Evolutionary conservation across 92 coral and sea anemone genomes (phyloP).

Genomic region (Hydrozoanthus gracilis): DNA sequence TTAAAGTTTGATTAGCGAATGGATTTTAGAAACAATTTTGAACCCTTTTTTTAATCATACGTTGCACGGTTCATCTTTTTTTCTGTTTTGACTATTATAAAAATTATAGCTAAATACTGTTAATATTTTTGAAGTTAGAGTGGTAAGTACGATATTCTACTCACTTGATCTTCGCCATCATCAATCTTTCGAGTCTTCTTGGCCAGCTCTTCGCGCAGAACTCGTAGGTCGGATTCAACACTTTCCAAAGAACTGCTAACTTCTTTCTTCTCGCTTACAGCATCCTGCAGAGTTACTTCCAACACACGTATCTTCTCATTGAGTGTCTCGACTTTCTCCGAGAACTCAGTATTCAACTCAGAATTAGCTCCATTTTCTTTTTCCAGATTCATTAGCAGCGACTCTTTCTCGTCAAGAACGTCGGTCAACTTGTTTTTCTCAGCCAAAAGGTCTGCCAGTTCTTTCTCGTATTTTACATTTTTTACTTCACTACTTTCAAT

Average conservation of each 20-base stretch:
- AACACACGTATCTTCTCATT: slow-evolving; percentile 8
- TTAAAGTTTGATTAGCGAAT: no score
- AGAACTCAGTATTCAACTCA: neutral
- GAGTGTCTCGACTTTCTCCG: slow-evolving; percentile 24
- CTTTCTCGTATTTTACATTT: neutral
- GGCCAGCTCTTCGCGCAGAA: slow-evolving; percentile 45
- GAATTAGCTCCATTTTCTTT: slow-evolving; percentile 10
- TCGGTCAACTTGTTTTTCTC: slow-evolving; percentile 5
- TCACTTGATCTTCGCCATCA: slow-evolving; percentile 35
- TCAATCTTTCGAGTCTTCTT: slow-evolving; percentile 51
- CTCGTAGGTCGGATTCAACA: slow-evolving; percentile 6
- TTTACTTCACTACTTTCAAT: slow-evolving; percentile 34
- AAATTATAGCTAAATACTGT: no score
- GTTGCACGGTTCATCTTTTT: no score
- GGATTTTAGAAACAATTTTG: no score
- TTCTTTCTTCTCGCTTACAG: neutral
- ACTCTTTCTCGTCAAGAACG: slow-evolving; percentile 37
- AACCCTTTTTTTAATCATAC: no score
- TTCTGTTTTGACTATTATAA: no score
- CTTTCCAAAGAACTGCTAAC: slow-evolving; percentile 14
- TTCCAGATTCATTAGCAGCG: slow-evolving; percentile 39
- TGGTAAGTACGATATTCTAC: neutral
- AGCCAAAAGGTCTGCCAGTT: slow-evolving; percentile 16
- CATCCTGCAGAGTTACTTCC: slow-evolving; percentile 10
- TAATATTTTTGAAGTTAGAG: no score